These are phyloP conservation scores for Xylota sylvarum DNA, from an alignment of 2,888 invertebrate species.

Conservation along the genomic window DNA sequence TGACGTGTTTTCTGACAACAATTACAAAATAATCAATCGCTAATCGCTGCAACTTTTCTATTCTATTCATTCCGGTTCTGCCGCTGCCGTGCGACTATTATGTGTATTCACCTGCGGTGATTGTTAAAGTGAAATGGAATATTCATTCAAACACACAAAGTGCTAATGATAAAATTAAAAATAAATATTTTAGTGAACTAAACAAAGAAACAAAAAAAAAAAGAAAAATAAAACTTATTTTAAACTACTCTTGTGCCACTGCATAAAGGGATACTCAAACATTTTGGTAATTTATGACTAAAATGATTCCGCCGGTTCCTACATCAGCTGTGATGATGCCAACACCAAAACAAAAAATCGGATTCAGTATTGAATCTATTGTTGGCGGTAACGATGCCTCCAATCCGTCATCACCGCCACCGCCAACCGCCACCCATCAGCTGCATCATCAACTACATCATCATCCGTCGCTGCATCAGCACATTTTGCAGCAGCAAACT, in stretches of 20 bases:
- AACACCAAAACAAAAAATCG: constrained; percentile 95
- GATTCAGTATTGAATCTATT: constrained; percentile 97
- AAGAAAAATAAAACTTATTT: constrained; percentile 10
- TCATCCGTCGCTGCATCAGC: constrained; percentile 70
- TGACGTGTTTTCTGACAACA: constrained; percentile 60
- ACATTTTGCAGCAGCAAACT: constrained; percentile 74
- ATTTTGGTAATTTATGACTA: constrained; percentile 84
- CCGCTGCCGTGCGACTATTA: constrained; percentile 40
- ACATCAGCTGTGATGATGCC: constrained; percentile 96
- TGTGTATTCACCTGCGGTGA: constrained; percentile 72
- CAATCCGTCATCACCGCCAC: constrained; percentile 61
- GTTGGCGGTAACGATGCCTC: constrained; percentile 90
- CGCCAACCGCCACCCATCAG: constrained; percentile 78
- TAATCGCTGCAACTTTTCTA: constrained; percentile 27
- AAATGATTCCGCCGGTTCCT: constrained; percentile 98
- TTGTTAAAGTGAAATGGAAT: constrained; percentile 42
- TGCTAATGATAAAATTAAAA: constrained; percentile 22
- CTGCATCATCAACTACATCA: constrained; percentile 71
- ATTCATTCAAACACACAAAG: constrained; percentile 33
- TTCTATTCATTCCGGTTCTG: constrained; percentile 37
- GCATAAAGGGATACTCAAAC: constrained; percentile 64
- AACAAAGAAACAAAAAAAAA: constrained; percentile 34
- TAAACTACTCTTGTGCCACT: constrained; percentile 61
- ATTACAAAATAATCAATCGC: constrained; percentile 48
- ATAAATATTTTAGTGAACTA: constrained; percentile 33